Percentiles rank a stretch among this genome's conserved stretches.
phyloP scores from a whole-genome alignment of 1,140 invertebrate genomes.

The Ladona fulva region DNA sequence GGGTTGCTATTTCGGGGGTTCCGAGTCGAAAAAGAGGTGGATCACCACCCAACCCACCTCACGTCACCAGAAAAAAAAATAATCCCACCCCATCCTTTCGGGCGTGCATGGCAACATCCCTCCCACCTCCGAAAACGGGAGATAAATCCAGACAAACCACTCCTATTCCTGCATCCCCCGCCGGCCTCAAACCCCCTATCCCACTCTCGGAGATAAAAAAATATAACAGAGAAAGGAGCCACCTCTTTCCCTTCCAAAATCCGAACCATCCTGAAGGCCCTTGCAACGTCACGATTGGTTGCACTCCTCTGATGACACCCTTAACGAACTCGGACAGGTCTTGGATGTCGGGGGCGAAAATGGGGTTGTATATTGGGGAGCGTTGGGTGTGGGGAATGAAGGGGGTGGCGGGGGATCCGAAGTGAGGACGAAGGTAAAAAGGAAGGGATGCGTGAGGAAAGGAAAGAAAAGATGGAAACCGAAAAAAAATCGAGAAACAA shows the following conservation, averaged over 20 bases:
- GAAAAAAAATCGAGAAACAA: too few species aligned
- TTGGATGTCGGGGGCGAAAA: neutral
- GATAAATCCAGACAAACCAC: slow-evolving; percentile 21
- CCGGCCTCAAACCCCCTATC: neutral
- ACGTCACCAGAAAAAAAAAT: neutral
- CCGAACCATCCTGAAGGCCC: neutral
- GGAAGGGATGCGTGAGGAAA: too few species aligned
- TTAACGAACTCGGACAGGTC: slow-evolving; percentile 3
- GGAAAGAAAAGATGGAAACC: too few species aligned
- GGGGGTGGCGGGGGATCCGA: too few species aligned
- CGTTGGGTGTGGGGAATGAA: neutral
- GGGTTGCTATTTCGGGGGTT: neutral
- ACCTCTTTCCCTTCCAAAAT: neutral
- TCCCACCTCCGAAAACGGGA: slow-evolving; percentile 13
- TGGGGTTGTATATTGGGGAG: neutral
- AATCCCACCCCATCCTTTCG: neutral
- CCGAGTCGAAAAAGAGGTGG: too few species aligned
- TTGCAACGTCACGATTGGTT: neutral
- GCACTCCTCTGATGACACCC: slow-evolving; percentile 6
- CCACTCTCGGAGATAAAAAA: neutral
- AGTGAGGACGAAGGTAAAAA: too few species aligned
- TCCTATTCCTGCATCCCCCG: neutral
- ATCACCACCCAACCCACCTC: too few species aligned
- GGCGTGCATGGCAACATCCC: neutral
- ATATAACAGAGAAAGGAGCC: neutral